Base-by-base conservation (phyloP, 2,797 vertebrate genomes). In the Tokudaia muenninki region DNA sequence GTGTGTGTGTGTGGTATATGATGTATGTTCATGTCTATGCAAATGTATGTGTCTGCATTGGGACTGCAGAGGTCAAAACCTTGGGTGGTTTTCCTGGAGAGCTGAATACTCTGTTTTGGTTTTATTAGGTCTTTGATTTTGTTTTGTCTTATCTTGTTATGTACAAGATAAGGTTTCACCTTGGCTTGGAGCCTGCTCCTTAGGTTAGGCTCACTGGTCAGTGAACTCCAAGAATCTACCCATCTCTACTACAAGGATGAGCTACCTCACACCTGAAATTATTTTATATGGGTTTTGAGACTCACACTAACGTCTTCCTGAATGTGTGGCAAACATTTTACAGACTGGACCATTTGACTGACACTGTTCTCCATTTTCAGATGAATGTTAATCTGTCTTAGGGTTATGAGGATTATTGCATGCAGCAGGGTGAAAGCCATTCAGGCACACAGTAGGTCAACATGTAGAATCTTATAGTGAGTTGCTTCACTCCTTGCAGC, bases 331-430 rank as follows among this genome's bases (percentile, higher is more conserved):
- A 29, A 57, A 4, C 24, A 3, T 37, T 41, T 74, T 41, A 41
- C 41, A 41, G 41, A 41, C 41, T 41, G 41, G 41, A 41, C 41
- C 41, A 41, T 41, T 41, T 2, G 13, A 86, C 65, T 2, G 5
- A n/a, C 67, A 26, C 24, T 59, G n/a, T 34, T 44, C n/a, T 61
- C 37, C 34, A 0, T 61, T 72, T 94, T 19, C 26, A 67, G 47
- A 37, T 55, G 24, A 80, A 29, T 9, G 0, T 3, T 8, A 4
- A 19, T 55, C 1, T 41, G 1, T 11, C 2, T 65, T 63, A 14
- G 34, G 52, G 26, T 16, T 31, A 26, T 14, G 11, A 6, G 4
- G 59, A 19, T 21, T 24, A 59, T 65, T 21, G 41, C 34, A 67
- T 17, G 37, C n/a, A 29, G 37, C 3, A 4, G 0, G 2, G 2